Evolutionary conservation across 37 sponge, comb jelly and placozoan genomes (phyloP).

Genomic region (Chondrosia reniformis): DNA sequence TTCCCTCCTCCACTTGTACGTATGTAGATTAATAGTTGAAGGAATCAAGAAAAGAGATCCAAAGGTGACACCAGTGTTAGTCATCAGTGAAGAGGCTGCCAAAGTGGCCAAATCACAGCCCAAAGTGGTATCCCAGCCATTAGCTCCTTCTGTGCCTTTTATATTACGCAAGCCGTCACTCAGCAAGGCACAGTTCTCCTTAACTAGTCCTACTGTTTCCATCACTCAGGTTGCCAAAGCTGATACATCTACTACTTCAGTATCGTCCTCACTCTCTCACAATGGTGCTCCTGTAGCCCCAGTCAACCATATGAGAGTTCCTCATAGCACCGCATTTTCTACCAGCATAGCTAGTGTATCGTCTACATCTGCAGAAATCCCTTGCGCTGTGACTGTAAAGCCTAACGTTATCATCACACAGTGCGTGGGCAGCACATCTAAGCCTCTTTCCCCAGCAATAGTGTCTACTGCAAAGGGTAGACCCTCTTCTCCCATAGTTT

Average conservation of each 20-base stretch:
- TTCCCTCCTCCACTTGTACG: not conserved
- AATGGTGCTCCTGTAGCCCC: no score
- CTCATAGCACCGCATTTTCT: no score
- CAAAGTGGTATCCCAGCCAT: not conserved
- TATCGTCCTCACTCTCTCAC: not conserved
- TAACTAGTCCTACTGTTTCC: not conserved
- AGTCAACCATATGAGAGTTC: no score
- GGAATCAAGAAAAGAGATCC: not conserved
- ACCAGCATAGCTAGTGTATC: no score
- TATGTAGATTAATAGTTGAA: not conserved
- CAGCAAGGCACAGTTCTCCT: no score
- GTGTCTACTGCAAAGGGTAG: no score
- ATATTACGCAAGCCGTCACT: not conserved
- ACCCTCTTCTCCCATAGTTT: no score
- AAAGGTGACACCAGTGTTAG: not conserved
- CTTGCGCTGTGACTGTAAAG: no score
- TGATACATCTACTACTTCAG: not conserved
- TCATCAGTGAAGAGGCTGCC: conserved; percentile 11
- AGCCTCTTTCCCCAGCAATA: no score
- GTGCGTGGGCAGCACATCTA: no score
- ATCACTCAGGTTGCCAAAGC: not conserved
- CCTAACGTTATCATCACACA: no score
- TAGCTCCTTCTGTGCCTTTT: not conserved
- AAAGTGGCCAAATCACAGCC: not conserved
- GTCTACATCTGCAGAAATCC: no score